These are phyloP conservation scores for Anthoscopus minutus DNA, from an alignment of 2,113 vertebrate genomes.

Conservation along the genomic window DNA sequence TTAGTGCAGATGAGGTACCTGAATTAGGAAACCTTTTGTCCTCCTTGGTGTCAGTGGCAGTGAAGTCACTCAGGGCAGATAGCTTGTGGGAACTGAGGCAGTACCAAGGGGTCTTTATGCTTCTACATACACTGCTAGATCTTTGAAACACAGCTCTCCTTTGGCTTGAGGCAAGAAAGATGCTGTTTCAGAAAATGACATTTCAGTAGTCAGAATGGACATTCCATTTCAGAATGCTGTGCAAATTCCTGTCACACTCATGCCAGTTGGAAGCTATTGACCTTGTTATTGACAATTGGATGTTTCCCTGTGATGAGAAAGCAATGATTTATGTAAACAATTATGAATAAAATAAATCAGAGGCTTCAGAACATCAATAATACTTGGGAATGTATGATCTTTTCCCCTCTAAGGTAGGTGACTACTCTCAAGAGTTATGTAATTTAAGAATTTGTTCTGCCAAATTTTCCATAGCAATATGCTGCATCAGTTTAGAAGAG, in stretches of 20 bases:
- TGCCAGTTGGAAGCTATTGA: background rate
- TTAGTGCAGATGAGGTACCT: background rate
- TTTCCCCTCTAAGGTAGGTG: background rate
- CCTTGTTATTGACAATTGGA: background rate
- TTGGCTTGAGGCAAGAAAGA: background rate
- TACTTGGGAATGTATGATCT: background rate
- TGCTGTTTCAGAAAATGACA: background rate
- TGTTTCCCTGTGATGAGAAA: background rate
- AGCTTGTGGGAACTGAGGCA: background rate
- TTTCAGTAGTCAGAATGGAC: background rate
- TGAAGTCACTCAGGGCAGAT: background rate
- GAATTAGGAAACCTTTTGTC: background rate
- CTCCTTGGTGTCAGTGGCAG: background rate
- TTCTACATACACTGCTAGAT: too few relatives aligned
- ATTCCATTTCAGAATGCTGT: too few relatives aligned
- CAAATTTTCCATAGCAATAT: conserved; percentile 12
- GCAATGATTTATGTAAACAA: background rate
- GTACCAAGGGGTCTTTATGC: background rate
- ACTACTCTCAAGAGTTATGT: background rate
- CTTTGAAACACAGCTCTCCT: background rate
- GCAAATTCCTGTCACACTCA: background rate
- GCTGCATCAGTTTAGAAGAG: background rate
- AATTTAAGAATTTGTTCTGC: conserved; percentile 19
- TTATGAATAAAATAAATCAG: background rate
- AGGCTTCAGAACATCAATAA: background rate